Percentiles rank a stretch among this genome's conserved stretches.
Evolutionary conservation across 2,797 vertebrate species (phyloP).

Genomic region (Propithecus perrieri): DNA sequence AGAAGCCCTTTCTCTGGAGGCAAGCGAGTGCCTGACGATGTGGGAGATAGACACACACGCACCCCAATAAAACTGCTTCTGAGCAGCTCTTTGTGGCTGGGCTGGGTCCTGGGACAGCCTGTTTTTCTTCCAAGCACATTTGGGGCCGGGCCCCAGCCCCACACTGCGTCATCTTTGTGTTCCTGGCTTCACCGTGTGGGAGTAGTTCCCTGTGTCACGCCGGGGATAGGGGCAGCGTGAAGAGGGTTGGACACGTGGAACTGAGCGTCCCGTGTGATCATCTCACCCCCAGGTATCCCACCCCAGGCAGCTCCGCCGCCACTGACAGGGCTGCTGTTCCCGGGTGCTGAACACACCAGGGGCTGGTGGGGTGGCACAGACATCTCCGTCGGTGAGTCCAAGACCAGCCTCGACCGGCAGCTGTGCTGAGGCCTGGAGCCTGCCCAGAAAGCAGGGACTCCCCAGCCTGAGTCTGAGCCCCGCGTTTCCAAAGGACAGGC

Average conservation of each 20-base stretch:
- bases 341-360: accelerated
- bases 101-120: not conserved
- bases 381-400: not conserved
- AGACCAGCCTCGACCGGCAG: not conserved
- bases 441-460: not conserved
- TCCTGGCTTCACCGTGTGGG: not conserved
- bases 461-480: not conserved
- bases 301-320: not conserved
- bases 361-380: not conserved
- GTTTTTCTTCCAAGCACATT: not conserved
- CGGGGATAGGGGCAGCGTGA: accelerated
- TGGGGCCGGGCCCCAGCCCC: not conserved
- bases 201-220: not conserved
- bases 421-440: no score
- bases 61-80: slow-evolving; percentile 58
- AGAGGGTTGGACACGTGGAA: not conserved
- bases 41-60: not conserved
- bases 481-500: not conserved
- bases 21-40: slow-evolving; percentile 42
- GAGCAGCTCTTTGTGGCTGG: slow-evolving; percentile 36
- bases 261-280: not conserved
- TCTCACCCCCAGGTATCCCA: not conserved
- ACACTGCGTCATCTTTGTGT: not conserved
- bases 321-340: not conserved
- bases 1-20: slow-evolving; percentile 58